These are phyloP conservation scores for Drosophila kohkoa DNA, from an alignment of 1,140 invertebrate species.

Conservation along the genomic window DNA sequence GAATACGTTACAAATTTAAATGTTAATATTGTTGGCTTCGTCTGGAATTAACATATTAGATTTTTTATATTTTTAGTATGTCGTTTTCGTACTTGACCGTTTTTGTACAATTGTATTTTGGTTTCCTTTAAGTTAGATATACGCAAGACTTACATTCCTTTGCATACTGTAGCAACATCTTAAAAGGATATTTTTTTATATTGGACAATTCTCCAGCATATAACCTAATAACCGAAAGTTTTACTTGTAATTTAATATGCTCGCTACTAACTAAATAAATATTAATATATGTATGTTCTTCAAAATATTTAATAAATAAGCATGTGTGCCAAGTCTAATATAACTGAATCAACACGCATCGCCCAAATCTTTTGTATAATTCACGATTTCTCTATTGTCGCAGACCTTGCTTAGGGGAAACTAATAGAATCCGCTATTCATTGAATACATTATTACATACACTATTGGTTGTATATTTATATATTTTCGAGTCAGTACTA, in stretches of 20 bases:
- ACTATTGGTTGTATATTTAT: slow-evolving; percentile 2
- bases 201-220: slow-evolving; percentile 9
- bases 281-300: slow-evolving; percentile 33
- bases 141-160: slow-evolving; percentile 10
- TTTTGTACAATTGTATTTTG: slow-evolving; percentile 6
- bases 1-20: neutral
- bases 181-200: slow-evolving; percentile 12
- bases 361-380: slow-evolving; percentile 6
- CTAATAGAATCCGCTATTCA: too few relatives aligned
- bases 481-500: slow-evolving; percentile 41
- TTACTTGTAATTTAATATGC: slow-evolving; percentile 22
- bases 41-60: neutral
- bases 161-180: slow-evolving; percentile 5
- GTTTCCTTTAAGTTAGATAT: slow-evolving; percentile 16
- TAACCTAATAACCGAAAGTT: slow-evolving; percentile 14
- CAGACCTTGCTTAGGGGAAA: neutral
- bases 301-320: slow-evolving; percentile 48
- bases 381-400: neutral
- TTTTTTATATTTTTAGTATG: slow-evolving; percentile 15
- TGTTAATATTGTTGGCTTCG: neutral
- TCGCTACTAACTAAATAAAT: slow-evolving; percentile 14
- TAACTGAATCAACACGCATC: slow-evolving; percentile 29
- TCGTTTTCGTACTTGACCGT: slow-evolving; percentile 7
- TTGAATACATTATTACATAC: neutral
- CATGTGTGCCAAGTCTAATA: slow-evolving; percentile 48